Conservation (phyloP, 1,140 invertebrate species). For the Chironomus tepperi region DNA sequence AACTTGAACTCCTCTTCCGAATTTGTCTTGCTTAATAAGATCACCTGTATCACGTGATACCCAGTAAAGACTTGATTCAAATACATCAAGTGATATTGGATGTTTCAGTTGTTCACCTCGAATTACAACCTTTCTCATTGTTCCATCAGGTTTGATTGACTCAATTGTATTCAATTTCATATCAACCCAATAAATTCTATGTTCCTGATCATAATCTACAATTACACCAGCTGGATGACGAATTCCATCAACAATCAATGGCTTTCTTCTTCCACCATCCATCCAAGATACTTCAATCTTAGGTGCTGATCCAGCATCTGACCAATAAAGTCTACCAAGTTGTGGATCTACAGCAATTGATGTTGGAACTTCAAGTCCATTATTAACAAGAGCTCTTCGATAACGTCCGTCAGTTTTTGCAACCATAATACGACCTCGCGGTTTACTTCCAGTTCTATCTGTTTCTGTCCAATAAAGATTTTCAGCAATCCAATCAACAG, state of each 20-base stretch:
- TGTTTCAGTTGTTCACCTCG: slow-evolving; percentile 64
- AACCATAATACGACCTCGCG: slow-evolving; percentile 71
- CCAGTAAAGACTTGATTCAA: slow-evolving; percentile 87
- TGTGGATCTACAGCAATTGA: slow-evolving; percentile 83
- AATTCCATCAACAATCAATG: slow-evolving; percentile 69
- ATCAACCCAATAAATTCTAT: slow-evolving; percentile 91
- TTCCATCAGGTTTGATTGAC: slow-evolving; percentile 75
- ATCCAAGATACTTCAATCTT: slow-evolving; percentile 91
- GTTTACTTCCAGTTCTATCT: slow-evolving; percentile 61
- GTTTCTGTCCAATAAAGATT: slow-evolving; percentile 93
- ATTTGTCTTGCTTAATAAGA: slow-evolving; percentile 84
- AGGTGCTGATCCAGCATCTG: slow-evolving; percentile 72
- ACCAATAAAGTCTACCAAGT: slow-evolving; percentile 78
- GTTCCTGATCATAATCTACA: slow-evolving; percentile 83
- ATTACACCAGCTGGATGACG: slow-evolving; percentile 78
- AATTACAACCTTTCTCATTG: slow-evolving; percentile 61
- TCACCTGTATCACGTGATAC: slow-evolving; percentile 74
- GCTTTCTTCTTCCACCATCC: slow-evolving; percentile 80
- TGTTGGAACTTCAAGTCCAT: slow-evolving; percentile 69
- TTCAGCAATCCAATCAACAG: slow-evolving; percentile 84
- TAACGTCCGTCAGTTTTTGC: slow-evolving; percentile 85
- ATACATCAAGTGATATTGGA: slow-evolving; percentile 83
- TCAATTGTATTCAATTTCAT: slow-evolving; percentile 90
- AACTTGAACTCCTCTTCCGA: slow-evolving; percentile 85
- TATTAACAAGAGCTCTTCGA: slow-evolving; percentile 60